These are phyloP conservation scores for Apistogramma diplotaenia DNA, from an alignment of 2,113 vertebrate species.

Conservation along the genomic window DNA sequence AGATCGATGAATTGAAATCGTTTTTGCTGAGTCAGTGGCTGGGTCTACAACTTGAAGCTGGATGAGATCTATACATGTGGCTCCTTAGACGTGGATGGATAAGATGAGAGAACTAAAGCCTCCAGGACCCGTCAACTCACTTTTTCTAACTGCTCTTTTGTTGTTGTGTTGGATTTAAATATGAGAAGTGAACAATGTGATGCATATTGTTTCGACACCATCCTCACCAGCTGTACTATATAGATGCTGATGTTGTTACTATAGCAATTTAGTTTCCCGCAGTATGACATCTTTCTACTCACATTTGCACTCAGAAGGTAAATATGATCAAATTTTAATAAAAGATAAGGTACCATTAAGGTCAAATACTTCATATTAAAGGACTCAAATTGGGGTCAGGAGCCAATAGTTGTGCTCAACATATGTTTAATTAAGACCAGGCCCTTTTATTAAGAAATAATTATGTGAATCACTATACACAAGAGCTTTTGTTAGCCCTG, in stretches of 20 bases:
- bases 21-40: slow-evolving; percentile 2
- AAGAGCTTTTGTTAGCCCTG: background rate
- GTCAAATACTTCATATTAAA: background rate
- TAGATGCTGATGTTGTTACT: background rate
- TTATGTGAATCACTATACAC: background rate
- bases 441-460: background rate
- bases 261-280: too few relatives aligned
- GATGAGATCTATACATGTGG: slow-evolving; percentile 6
- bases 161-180: background rate
- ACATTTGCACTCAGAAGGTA: background rate
- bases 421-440: background rate
- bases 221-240: background rate
- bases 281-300: background rate
- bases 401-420: background rate
- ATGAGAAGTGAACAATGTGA: background rate
- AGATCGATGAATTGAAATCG: slow-evolving; percentile 16
- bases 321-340: background rate
- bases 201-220: background rate
- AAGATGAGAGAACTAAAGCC: background rate
- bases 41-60: background rate
- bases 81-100: background rate
- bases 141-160: background rate
- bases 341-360: background rate
- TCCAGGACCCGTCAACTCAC: background rate
- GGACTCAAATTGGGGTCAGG: background rate